Base-by-base conservation (phyloP, 2,888 invertebrate species). In the Creontiades dilutus region DNA sequence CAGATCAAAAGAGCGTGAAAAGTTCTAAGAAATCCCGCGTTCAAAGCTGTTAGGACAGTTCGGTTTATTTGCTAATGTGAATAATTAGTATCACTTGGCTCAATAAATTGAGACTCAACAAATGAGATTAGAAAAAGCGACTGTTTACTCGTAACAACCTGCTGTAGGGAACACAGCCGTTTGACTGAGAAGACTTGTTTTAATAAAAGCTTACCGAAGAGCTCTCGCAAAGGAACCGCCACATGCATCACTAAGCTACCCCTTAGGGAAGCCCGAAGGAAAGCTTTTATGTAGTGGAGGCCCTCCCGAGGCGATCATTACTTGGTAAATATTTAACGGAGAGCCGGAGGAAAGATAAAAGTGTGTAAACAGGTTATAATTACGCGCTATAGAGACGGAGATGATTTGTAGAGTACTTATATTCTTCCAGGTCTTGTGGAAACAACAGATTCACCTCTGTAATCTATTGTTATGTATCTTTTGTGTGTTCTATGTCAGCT, bases 341-440 rank as follows among this genome's bases (percentile, higher is more conserved):
- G 84, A n/a, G 84, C 55, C 57, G 23, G 57, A 57, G 46, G 84
- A 57, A 28, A 37, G 84, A 85, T 55, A 57, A 57, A 85, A 85
- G 84, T 57, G 84, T 85, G 84, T 85, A 85, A 85, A 85, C 84
- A 85, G 84, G 84, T 85, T 85, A 85, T 85, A 85, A 85, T 85
- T 85, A 85, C 84, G 84, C 37, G 78, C 78, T 85, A 85, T 57
- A 85, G 57, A 12, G 84, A 27, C n/a, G 19, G 28, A 57, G 13
- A 16, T 12, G 48, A 4, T 46, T 48, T 1, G 81, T 12, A 23
- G n/a, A 11, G 48, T 16, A n/a, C n/a, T n/a, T 37, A 37, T 78
- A 37, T 78, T 37, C 37, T 78, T 37, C 28, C 46, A 61, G 61
- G 78, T 3, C 37, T 78, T 78, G 78, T 78, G 37, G n/a, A 78